A percentile compares a stretch with the other conserved stretches of the same genome.
Conservation (phyloP, 1,140 invertebrate species). For the Portunus trituberculatus region DNA sequence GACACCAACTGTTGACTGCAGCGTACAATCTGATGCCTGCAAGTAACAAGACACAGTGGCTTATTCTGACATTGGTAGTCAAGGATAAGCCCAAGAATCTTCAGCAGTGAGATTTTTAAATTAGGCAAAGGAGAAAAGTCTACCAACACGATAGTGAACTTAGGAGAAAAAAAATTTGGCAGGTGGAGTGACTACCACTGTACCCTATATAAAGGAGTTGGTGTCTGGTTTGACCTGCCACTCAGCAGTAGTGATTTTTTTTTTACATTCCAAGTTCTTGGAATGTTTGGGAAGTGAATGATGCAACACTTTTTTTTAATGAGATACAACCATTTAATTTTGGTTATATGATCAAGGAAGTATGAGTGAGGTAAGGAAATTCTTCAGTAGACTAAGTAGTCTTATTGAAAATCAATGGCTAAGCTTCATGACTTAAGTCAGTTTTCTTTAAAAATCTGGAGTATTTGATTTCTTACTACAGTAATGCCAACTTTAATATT, state of each 20-base stretch:
- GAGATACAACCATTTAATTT: too few species aligned
- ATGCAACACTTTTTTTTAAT: neutral
- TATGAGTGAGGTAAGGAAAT: too few species aligned
- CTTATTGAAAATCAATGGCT: too few species aligned
- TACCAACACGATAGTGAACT: neutral
- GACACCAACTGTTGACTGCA: neutral
- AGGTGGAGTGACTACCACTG: neutral
- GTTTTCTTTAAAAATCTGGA: too few species aligned
- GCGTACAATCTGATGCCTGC: neutral
- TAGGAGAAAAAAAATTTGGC: neutral
- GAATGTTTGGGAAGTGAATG: constrained; percentile 8
- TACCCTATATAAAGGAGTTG: neutral
- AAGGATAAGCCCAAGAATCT: neutral
- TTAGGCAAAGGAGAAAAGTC: neutral
- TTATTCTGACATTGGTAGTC: neutral
- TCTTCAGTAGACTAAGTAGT: too few species aligned
- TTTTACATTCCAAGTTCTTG: constrained; percentile 9
- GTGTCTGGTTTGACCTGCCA: neutral
- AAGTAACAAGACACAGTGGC: neutral
- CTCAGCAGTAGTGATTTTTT: neutral
- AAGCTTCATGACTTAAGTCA: too few species aligned
- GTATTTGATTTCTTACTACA: neutral
- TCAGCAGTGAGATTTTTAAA: too few species aligned
- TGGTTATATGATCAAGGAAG: too few species aligned
- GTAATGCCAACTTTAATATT: neutral